Base-by-base conservation (phyloP, 2,888 invertebrate species). In the Nineta flava region DNA sequence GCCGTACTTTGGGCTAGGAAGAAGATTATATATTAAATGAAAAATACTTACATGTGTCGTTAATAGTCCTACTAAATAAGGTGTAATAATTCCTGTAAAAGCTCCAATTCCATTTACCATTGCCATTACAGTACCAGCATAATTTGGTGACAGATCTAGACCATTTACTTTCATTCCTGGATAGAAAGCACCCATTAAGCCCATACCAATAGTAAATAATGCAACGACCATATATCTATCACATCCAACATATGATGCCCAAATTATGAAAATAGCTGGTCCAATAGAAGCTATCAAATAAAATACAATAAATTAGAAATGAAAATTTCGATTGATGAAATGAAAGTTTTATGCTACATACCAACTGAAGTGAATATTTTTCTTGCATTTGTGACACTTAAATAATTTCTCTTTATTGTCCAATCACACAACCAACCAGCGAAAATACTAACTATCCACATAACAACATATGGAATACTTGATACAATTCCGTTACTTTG, bases 361-460 rank as follows among this genome's bases (percentile, higher is more conserved):
- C 81, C 81, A 54, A 81, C 68, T 32, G 79, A 79, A 1, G 82
- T 82, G 61, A 82, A 81, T 34, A 77, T 62, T 61, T 81, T 82
- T 53, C 81, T 71, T 0, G 77, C 73, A 52, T 63, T 70, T 1
- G 73, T 71, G 3, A 77, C 68, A 1, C 66, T 71, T 60, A 82
- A 66, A 56, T 73, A 72, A 38, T 72, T 69, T 47, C 67, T 72
- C 51, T 74, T 73, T 16, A 83, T 76, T 53, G 83, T 64, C 65
- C 75, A 79, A 60, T 87, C 87, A 47, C 82, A 82, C 1, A 82
- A 43, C 54, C 76, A 74, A 2, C 83, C 83, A 19, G 79, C 78
- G 53, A 65, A 57, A 59, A 81, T 73, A 1, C 79, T 76, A 0
- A 77, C 70, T 13, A 79, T 56, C 77, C 80, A 81, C 77, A 81